phyloP scores from a whole-genome alignment of 2,888 invertebrate genomes.

The Drosophila ustulata region DNA sequence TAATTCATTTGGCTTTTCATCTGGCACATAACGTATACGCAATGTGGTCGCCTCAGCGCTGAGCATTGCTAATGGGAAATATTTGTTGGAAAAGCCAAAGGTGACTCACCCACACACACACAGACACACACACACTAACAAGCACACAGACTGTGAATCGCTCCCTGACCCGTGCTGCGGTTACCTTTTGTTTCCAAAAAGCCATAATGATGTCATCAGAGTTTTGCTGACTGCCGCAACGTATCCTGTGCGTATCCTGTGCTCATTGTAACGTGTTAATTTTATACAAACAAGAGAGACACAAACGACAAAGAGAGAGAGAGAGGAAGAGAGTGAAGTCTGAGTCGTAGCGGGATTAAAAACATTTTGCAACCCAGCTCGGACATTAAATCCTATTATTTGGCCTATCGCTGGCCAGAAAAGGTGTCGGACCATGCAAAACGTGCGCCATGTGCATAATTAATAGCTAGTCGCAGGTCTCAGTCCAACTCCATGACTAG shows the following conservation, averaged over 20 bases:
- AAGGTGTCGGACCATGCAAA: constrained; percentile 58
- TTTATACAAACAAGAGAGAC: constrained; percentile 57
- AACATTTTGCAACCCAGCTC: constrained; percentile 49
- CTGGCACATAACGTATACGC: constrained; percentile 74
- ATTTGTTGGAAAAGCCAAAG: constrained; percentile 79
- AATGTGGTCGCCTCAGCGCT: constrained; percentile 61
- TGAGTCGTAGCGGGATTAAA: constrained; percentile 49
- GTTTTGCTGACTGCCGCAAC: constrained; percentile 41
- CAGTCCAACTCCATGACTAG: not conserved
- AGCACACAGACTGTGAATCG: not conserved
- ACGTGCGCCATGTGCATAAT: constrained; percentile 69
- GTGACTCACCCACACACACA: constrained; percentile 66
- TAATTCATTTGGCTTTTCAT: constrained; percentile 79
- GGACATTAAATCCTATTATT: constrained; percentile 74
- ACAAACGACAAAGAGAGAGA: constrained; percentile 12
- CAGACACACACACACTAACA: constrained; percentile 5
- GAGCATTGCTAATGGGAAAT: constrained; percentile 78
- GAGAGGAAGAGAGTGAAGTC: not conserved
- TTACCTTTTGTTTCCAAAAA: constrained; percentile 78
- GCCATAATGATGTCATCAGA: constrained; percentile 79
- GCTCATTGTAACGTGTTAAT: constrained; percentile 68
- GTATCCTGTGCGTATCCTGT: constrained; percentile 52
- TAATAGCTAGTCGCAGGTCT: constrained; percentile 49
- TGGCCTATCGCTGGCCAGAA: constrained; percentile 21
- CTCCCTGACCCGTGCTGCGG: constrained; percentile 51